Conservation (phyloP, 2,888 invertebrate species). For the Epistrophella euchroma region DNA sequence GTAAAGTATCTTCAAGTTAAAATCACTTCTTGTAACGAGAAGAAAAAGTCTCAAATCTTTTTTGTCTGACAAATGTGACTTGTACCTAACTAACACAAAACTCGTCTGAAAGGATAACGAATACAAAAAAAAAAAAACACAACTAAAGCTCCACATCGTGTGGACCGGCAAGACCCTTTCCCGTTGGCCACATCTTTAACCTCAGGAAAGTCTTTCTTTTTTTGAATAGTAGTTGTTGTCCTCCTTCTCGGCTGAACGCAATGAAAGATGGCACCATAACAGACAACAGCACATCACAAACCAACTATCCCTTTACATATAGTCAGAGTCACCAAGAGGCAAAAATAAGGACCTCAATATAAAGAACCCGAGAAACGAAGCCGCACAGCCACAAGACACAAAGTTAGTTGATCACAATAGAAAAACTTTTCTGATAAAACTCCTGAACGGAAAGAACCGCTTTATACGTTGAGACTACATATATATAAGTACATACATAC, state of each 20-base stretch:
- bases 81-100: conserved; percentile 63
- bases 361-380: conserved; percentile 51
- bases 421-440: conserved; percentile 76
- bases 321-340: conserved; percentile 12
- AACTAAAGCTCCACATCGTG: conserved; percentile 4
- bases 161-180: conserved; percentile 31
- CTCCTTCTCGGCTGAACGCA: conserved; percentile 54
- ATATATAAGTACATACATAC: background rate
- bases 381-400: conserved; percentile 67
- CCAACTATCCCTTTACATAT: conserved; percentile 10
- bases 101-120: conserved; percentile 10
- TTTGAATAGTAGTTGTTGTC: conserved; percentile 17
- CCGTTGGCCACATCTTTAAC: conserved; percentile 35
- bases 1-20: conserved; percentile 41
- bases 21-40: conserved; percentile 53
- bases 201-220: conserved; percentile 40
- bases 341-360: conserved; percentile 16
- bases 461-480: conserved; percentile 42
- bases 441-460: conserved; percentile 73
- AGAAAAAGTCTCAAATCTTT: conserved; percentile 53
- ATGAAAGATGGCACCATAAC: conserved; percentile 63
- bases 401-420: conserved; percentile 75
- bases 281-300: conserved; percentile 21
- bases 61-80: conserved; percentile 69
- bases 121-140: conserved; percentile 34